These are phyloP conservation scores for Ips typographus DNA, from an alignment of 1,140 invertebrate species.

Conservation along the genomic window DNA sequence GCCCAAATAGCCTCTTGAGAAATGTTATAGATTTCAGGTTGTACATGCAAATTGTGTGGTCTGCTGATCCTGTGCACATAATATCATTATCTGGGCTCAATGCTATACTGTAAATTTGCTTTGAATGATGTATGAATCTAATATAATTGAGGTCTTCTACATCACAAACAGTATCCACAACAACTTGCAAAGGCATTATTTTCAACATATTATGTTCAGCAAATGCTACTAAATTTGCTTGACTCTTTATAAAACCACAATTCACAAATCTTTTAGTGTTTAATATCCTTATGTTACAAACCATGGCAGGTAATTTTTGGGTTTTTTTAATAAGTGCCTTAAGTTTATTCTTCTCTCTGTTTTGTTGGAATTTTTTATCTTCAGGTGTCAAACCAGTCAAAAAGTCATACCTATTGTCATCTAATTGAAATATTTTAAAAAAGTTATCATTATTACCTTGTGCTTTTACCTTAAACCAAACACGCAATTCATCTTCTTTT, in stretches of 20 bases:
- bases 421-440: background rate
- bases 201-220: conserved; percentile 44
- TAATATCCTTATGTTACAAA: conserved; percentile 42
- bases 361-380: background rate
- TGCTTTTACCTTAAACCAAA: background rate
- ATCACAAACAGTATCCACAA: conserved; percentile 28
- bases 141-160: conserved; percentile 38
- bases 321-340: conserved; percentile 36
- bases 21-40: conserved; percentile 36
- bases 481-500: background rate
- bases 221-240: conserved; percentile 41
- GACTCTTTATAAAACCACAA: conserved; percentile 45
- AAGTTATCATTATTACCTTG: background rate
- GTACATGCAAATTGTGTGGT: conserved; percentile 44
- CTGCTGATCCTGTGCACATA: conserved; percentile 45
- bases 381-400: background rate
- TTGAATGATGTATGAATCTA: conserved; percentile 43
- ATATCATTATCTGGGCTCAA: conserved; percentile 35
- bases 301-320: conserved; percentile 36
- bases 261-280: conserved; percentile 43
- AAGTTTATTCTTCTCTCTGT: conserved; percentile 26
- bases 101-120: conserved; percentile 44
- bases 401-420: background rate
- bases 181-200: conserved; percentile 38
- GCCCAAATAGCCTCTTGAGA: conserved; percentile 62